Conservation (phyloP, 2,113 vertebrate genomes). For the Lanius ludovicianus region DNA sequence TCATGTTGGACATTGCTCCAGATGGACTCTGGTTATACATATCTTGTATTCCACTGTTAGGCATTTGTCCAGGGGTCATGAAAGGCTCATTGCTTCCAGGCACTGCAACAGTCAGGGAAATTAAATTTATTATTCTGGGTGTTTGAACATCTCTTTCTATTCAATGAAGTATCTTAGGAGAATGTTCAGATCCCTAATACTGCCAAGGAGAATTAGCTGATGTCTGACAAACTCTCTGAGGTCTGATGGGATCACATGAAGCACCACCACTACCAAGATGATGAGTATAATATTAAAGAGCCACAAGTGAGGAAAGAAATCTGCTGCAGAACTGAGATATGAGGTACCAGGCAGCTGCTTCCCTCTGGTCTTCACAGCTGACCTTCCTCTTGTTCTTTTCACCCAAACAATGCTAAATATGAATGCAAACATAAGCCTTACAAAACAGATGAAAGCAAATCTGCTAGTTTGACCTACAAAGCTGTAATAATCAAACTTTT, state of each 20-base stretch:
- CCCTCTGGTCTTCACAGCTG: not conserved
- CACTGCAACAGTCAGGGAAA: constrained; percentile 72
- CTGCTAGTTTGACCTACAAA: not conserved
- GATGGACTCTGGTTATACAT: constrained; percentile 89
- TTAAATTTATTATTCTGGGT: constrained; percentile 12
- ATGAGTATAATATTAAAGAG: not conserved
- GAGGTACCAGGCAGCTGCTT: not conserved
- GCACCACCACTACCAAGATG: not conserved
- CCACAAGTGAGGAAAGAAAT: not conserved
- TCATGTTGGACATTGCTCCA: constrained; percentile 82
- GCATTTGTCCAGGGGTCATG: constrained; percentile 89
- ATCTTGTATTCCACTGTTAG: constrained; percentile 89
- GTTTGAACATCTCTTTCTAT: constrained; percentile 2
- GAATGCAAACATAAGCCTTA: not conserved
- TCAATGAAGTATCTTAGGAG: constrained; percentile 14
- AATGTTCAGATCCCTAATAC: constrained; percentile 28
- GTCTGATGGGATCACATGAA: constrained; percentile 20
- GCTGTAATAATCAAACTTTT: not conserved
- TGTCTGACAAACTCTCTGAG: constrained; percentile 11
- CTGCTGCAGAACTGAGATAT: not conserved
- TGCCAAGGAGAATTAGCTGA: constrained; percentile 29
- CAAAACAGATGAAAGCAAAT: not conserved
- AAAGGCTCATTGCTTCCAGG: constrained; percentile 89
- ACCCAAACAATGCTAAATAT: not conserved
- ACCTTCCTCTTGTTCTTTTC: not conserved